Evolutionary conservation across 2,113 vertebrate genomes (phyloP).

Genomic region (Atrichornis clamosus): DNA sequence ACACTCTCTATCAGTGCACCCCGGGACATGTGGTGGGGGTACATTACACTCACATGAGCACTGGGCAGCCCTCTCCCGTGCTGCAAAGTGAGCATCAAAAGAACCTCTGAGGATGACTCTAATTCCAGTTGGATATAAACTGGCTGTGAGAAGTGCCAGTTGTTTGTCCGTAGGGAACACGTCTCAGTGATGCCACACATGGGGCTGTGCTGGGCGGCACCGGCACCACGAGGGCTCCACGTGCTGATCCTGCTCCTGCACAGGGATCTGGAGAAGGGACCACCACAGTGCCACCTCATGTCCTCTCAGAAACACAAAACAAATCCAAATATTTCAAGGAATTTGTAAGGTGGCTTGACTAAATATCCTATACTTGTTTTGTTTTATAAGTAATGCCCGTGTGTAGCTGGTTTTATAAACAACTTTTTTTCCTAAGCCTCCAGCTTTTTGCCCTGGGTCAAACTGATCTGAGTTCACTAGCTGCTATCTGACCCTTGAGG

Average conservation of each 20-base stretch:
- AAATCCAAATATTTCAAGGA: neutral
- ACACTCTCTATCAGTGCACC: neutral
- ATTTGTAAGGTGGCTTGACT: neutral
- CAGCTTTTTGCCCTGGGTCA: neutral
- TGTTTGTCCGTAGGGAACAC: neutral
- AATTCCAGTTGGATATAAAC: neutral
- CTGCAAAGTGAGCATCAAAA: neutral
- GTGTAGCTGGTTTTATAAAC: neutral
- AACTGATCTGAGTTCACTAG: neutral
- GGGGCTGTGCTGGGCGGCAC: neutral
- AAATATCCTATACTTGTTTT: neutral
- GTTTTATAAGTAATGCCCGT: neutral
- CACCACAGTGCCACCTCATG: neutral
- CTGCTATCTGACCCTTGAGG: neutral
- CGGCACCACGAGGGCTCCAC: rapidly evolving
- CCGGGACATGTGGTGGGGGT: neutral
- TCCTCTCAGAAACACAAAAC: neutral
- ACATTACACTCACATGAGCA: neutral
- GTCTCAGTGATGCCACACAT: rapidly evolving
- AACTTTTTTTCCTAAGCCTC: neutral
- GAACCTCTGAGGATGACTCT: neutral
- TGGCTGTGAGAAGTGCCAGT: neutral
- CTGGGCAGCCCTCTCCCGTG: rapidly evolving
- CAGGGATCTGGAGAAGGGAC: neutral
- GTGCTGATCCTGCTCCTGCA: neutral